Evolutionary conservation across 2,888 invertebrate species (phyloP).

Genomic region (Macrosiphum euphorbiae): DNA sequence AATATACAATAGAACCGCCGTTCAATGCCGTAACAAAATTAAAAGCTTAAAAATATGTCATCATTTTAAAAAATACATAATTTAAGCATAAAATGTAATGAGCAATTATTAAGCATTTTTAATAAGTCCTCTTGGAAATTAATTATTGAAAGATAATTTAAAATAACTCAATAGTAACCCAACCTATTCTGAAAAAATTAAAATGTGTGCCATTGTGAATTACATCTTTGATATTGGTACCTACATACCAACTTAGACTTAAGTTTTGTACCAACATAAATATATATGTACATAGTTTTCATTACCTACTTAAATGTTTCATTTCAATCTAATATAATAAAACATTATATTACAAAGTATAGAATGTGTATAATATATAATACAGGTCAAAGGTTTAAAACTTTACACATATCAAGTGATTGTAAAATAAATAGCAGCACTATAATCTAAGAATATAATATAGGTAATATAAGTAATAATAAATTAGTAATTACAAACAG

Average conservation of each 20-base stretch:
- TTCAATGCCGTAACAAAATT: not conserved
- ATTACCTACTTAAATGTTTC: not conserved
- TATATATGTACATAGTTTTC: not conserved
- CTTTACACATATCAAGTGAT: not conserved
- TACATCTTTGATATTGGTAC: not conserved
- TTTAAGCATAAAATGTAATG: not conserved
- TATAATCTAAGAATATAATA: not conserved
- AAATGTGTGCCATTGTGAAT: conserved; percentile 18
- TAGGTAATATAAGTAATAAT: not conserved
- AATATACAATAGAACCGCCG: too few species aligned
- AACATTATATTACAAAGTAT: not conserved
- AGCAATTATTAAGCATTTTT: not conserved
- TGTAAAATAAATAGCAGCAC: not conserved
- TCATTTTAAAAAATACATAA: not conserved
- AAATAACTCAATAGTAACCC: not conserved
- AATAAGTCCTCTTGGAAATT: not conserved
- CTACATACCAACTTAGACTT: not conserved
- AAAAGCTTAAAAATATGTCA: not conserved
- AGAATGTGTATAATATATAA: not conserved
- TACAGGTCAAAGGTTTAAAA: not conserved
- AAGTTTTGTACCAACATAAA: not conserved
- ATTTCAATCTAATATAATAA: not conserved
- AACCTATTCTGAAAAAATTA: not conserved
- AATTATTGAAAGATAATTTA: not conserved
- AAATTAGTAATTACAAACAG: not conserved